A percentile compares a stretch with the other conserved stretches of the same genome.
phyloP scores from a whole-genome alignment of 2,797 vertebrate species.

The Epinephelus awoara region DNA sequence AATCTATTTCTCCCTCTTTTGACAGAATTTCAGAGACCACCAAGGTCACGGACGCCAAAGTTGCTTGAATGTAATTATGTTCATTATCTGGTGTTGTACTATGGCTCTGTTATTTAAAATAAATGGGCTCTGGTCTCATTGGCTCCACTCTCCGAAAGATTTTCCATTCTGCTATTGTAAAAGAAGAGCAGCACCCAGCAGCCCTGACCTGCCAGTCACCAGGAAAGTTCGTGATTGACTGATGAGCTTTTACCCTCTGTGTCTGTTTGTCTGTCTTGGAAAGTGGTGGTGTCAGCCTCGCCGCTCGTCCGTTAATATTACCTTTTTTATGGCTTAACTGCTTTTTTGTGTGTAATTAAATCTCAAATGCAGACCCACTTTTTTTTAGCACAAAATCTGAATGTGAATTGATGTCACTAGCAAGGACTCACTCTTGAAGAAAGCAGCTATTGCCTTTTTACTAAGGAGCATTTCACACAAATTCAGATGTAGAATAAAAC shows the following conservation, averaged over 20 bases:
- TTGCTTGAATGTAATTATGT: constrained; percentile 77
- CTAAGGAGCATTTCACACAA: background rate
- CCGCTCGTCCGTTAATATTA: constrained; percentile 20
- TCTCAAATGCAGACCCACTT: constrained; percentile 35
- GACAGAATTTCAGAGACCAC: constrained; percentile 71
- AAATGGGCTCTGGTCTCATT: constrained; percentile 74
- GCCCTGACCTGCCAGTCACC: constrained; percentile 75
- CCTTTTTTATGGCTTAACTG: constrained; percentile 34
- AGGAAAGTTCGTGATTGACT: constrained; percentile 68
- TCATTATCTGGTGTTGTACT: constrained; percentile 79
- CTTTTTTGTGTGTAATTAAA: constrained; percentile 45
- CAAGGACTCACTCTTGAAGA: constrained; percentile 11
- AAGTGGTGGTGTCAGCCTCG: constrained; percentile 48
- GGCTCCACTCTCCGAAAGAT: constrained; percentile 47
- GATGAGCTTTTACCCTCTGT: constrained; percentile 53
- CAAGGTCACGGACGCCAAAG: constrained; percentile 76
- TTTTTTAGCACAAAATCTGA: constrained; percentile 40
- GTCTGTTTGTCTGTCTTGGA: constrained; percentile 65
- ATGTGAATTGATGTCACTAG: constrained; percentile 34
- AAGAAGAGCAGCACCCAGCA: constrained; percentile 33
- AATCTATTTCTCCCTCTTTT: constrained; percentile 77
- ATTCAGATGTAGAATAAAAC: background rate
- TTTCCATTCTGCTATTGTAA: constrained; percentile 64
- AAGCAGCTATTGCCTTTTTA: constrained; percentile 7
- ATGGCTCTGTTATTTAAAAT: constrained; percentile 74